Evolutionary conservation across 2,113 vertebrate species (phyloP).

Genomic region (Sus scrofa): DNA sequence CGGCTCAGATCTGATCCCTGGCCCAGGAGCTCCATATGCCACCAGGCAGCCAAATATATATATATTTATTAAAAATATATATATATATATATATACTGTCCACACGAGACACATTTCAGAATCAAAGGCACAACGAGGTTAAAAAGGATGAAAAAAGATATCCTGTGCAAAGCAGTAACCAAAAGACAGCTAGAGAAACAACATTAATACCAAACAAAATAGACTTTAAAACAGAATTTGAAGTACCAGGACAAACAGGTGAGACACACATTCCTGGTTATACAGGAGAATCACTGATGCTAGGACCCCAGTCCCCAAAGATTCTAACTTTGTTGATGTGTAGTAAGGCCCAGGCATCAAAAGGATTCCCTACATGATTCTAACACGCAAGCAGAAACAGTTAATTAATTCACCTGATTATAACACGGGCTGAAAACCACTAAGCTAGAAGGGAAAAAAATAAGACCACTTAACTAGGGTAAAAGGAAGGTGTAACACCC

Average conservation of each 20-base stretch:
- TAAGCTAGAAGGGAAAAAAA: slow-evolving; percentile 14
- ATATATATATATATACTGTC: background rate
- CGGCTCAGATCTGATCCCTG: no score
- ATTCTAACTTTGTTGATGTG: background rate
- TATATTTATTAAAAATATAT: background rate
- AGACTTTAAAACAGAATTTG: background rate
- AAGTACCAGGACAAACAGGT: background rate
- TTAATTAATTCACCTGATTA: slow-evolving; percentile 32
- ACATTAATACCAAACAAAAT: background rate
- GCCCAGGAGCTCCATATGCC: no score
- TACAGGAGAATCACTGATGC: background rate
- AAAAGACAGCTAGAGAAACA: background rate
- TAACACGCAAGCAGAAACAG: background rate
- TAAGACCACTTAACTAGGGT: background rate
- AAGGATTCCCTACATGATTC: background rate
- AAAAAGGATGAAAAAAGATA: background rate
- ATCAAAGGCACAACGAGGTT: slow-evolving; percentile 1
- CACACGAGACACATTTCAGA: background rate
- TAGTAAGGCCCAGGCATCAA: background rate
- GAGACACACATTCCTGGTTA: background rate
- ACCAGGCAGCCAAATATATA: no score
- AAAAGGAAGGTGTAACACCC: background rate
- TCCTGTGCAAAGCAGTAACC: background rate
- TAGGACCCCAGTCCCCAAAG: background rate
- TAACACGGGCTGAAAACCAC: slow-evolving; percentile 10